These are phyloP conservation scores for Heliconius sara DNA, from an alignment of 2,888 invertebrate species.

Conservation along the genomic window DNA sequence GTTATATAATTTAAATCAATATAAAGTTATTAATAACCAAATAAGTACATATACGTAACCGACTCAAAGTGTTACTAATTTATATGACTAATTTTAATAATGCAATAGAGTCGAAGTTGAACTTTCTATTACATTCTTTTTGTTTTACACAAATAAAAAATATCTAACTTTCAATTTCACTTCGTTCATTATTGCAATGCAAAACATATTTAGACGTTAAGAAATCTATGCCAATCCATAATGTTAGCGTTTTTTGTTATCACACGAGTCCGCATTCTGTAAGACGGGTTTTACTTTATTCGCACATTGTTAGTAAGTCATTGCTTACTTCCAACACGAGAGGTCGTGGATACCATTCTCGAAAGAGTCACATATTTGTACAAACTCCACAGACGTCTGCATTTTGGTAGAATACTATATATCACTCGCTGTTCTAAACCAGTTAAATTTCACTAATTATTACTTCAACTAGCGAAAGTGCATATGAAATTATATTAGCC, in stretches of 20 bases:
- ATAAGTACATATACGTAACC: constrained; percentile 11
- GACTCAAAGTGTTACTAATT: constrained; percentile 15
- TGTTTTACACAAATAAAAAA: constrained; percentile 15
- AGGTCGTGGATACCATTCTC: background rate
- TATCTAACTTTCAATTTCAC: constrained; percentile 21
- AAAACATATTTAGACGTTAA: constrained; percentile 19
- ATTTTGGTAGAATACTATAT: background rate
- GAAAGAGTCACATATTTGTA: background rate
- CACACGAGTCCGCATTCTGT: constrained; percentile 10
- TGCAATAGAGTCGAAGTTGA: constrained; percentile 23
- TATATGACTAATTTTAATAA: constrained; percentile 27
- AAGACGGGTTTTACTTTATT: constrained; percentile 4
- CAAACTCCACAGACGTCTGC: too few relatives aligned
- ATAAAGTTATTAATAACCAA: background rate
- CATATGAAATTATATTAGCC: background rate
- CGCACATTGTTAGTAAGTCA: background rate
- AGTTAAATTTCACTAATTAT: background rate
- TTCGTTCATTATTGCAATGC: constrained; percentile 18
- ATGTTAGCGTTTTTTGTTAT: background rate
- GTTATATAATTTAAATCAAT: background rate
- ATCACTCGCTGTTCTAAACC: background rate
- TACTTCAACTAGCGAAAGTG: background rate
- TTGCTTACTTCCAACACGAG: background rate
- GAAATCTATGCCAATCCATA: constrained; percentile 14
- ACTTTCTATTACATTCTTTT: constrained; percentile 32